Evolutionary conservation across 1,140 invertebrate species (phyloP), one percentile per base, ranked within the genome.

Genomic region (Pogonomyrmex barbatus): DNA sequence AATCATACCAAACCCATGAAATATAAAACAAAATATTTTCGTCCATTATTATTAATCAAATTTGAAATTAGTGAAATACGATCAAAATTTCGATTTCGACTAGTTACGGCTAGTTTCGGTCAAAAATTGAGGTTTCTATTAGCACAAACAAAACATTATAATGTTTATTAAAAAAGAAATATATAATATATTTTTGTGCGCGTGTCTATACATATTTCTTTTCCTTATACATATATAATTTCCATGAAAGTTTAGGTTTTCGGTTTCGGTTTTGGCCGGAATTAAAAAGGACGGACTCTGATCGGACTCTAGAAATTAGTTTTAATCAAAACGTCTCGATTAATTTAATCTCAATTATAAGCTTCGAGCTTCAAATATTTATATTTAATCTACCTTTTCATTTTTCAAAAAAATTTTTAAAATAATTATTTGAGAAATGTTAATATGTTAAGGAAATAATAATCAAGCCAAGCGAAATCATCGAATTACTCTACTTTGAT

Each of bases 1-100:
- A 33, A 24, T 36, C 14, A 24, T 52, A 9, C 4, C 52, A 89
- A 90, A 89, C 75, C 85, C 77, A 82, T 86, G 52, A 88, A 85
- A 42, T 54, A 85, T 89, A 67, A 56, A 68, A 10, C 60, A 73
- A 79, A 75, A 84, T 75, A 50, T 54, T 60, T 73, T 76, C 8
- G 56, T 52, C 39, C 24, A 79, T 12, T 17, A 33, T 78, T 47
- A 60, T 56, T 50, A 79, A 70, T 60, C 42, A 10, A 17, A 9
- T 5, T 1, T 45, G 24, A 24, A 24, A 24, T 24, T 24, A 24
- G 24, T 24, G 24, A 24, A 24, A 24, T 24, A 24, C 24, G 24
- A 24, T 24, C 24, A 24, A 24, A 24, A 24, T 24, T 24, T 24
- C 24, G 24, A 24, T 24, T 24, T 24, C 24, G 24, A 24, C 24